These are phyloP conservation scores for Andrena cerasifolii DNA, from an alignment of 1,140 invertebrate species.

Conservation along the genomic window DNA sequence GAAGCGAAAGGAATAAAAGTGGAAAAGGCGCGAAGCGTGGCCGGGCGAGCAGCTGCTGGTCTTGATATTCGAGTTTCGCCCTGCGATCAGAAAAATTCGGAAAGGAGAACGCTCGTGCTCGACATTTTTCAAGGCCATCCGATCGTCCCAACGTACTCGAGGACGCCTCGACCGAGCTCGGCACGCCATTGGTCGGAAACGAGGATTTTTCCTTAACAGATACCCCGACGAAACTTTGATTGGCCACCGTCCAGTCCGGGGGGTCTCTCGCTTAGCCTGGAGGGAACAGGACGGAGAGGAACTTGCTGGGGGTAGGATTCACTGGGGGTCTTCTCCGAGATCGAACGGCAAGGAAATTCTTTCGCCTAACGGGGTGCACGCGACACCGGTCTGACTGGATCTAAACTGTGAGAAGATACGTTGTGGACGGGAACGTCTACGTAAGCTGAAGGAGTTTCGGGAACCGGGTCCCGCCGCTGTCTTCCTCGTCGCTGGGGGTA, in stretches of 20 bases:
- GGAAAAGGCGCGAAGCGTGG: conserved; percentile 51
- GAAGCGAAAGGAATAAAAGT: conserved; percentile 8
- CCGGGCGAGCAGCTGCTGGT: conserved; percentile 50
- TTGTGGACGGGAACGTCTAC: conserved; percentile 69
- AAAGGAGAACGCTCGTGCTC: conserved; percentile 52
- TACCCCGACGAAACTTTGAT: conserved; percentile 9
- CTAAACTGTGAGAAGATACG: conserved; percentile 82
- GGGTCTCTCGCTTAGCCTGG: conserved; percentile 41
- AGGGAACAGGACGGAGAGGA: conserved; percentile 9
- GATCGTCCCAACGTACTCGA: conserved; percentile 63
- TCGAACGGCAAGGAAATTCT: conserved; percentile 58
- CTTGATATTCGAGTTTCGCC: conserved; percentile 49
- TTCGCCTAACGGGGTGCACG: conserved; percentile 65
- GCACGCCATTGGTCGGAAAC: conserved; percentile 43
- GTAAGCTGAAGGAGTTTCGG: conserved; percentile 54
- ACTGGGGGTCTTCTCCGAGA: conserved; percentile 60
- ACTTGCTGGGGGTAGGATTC: conserved; percentile 71
- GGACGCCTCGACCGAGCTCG: not conserved
- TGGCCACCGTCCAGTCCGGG: conserved; percentile 35
- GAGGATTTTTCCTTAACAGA: conserved; percentile 30
- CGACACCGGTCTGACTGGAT: conserved; percentile 65
- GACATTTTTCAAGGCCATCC: conserved; percentile 60
- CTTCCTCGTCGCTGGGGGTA: conserved; percentile 19
- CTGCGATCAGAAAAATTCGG: conserved; percentile 51
- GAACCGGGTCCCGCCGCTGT: conserved; percentile 38